Base-by-base conservation (phyloP, 2,797 vertebrate genomes). In the Gouania willdenowi region DNA sequence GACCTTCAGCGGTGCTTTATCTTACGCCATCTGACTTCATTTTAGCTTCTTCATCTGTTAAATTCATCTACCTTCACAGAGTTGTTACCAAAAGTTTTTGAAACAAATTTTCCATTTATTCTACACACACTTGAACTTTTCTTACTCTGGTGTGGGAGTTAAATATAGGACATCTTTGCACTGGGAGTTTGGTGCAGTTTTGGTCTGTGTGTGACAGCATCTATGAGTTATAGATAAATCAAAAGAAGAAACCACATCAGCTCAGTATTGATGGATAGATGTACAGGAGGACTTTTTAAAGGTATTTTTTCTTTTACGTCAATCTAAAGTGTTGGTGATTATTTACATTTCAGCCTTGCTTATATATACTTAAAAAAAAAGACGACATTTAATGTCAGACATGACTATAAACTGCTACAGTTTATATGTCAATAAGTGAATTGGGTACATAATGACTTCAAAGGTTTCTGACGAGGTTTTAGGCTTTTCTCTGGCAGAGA, bases 1-100 rank as follows among this genome's bases (percentile, higher is more conserved):
- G 53, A 63, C 55, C 57, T 61, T 57, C 36, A 55, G 63, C 66
- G 75, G 76, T 76, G 77, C 66, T 83, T 71, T 71, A 61, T 55
- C 48, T 55, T n/a, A n/a, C n/a, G n/a, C n/a, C n/a, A n/a, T n/a
- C n/a, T n/a, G n/a, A 42, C 36, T 25, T 40, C 71, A 54, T 69
- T 66, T 57, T 62, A 66, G 47, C 51, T 42, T 25, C 41, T 41
- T 58, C 8, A 13, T 41, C 34, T 49, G 26, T 34, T 31, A 28
- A 17, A 10, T 40, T 46, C 66, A 45, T 52, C 27, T 34, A 13
- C 50, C 46, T 23, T 23, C 27, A 47, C 50, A 65, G 50, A 45
- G 39, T 33, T 25, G n/a, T n/a, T 11, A 15, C 31, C 28, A 6
- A 20, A 14, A 20, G 19, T 20, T 20, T 20, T 20, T n/a, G n/a